A percentile compares a stretch with the other conserved stretches of the same genome.
These are phyloP conservation scores for Sparidentex hasta DNA, from an alignment of 2,797 vertebrate genomes.

Conservation along the genomic window DNA sequence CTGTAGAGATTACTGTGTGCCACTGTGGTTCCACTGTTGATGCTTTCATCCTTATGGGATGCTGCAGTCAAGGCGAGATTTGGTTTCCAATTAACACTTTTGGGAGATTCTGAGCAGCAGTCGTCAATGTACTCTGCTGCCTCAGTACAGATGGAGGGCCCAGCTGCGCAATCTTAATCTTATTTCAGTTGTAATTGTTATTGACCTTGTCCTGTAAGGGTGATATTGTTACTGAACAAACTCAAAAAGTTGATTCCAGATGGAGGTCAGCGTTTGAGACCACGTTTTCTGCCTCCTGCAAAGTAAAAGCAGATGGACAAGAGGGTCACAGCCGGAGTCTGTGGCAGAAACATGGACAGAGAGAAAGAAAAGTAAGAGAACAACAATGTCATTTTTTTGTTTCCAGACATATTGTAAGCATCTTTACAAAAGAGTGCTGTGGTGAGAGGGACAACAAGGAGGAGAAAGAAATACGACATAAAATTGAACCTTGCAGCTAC, in stretches of 20 bases:
- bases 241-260: slow-evolving; percentile 14
- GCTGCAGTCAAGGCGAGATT: not conserved
- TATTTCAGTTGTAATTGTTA: not conserved
- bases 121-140: not conserved
- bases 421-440: not conserved
- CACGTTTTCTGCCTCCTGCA: not conserved
- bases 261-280: not conserved
- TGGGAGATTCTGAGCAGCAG: not conserved
- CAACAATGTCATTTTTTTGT: not conserved
- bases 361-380: not conserved
- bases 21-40: not conserved
- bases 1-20: not conserved
- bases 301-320: slow-evolving; percentile 9
- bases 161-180: slow-evolving; percentile 3
- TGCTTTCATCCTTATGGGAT: not conserved
- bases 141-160: not conserved
- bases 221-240: slow-evolving; percentile 9
- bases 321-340: not conserved
- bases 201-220: not conserved
- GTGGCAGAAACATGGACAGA: not conserved
- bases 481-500: not conserved
- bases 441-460: not conserved
- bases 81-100: not conserved
- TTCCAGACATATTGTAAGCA: slow-evolving; percentile 6
- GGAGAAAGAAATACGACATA: not conserved